Base-by-base conservation (phyloP, 2,113 vertebrate species). In the Pachyramphus minor region DNA sequence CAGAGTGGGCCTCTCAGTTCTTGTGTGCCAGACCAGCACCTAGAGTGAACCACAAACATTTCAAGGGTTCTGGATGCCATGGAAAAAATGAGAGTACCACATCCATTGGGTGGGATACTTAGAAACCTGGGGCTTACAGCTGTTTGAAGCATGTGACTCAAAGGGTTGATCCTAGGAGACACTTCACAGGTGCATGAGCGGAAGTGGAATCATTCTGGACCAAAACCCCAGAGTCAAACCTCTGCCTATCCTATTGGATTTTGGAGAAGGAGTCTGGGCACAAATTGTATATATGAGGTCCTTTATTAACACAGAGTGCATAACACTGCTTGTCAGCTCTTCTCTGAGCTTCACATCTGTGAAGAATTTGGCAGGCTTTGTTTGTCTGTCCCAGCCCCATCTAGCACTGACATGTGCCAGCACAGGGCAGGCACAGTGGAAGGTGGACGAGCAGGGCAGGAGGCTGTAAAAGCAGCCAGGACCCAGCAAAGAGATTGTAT, bases 1-100 rank as follows among this genome's bases (percentile, higher is more conserved):
- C 52, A 99, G 97, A 56, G 98, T 97, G 56, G 99, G 99, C 81
- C 98, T 98, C 95, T 99, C 98, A 27, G 99, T 99, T 78, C 98
- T 98, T 20, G 99, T 99, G 96, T 99, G 99, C 99, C 99, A 99
- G 52, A 99, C 99, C 97, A 99, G 98, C 87, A 99, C 96, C 99
- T 99, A 97, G 31, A 80, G 62, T 59, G 77, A 96, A 96, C 50
- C 28, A 93, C 9, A 52, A 55, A 87, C 47, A 92, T 56, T 75
- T 86, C 63, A 85, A 19, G 35, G 7, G 2, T 37, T 89, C 45
- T 66, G 63, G 63, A 66, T 75, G 71, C 56, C 37, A 62, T 20
- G 45, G 66, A 80, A 84, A 84, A 9, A 6, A 15, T 0, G 1
- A 75, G 12, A 76, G 33, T 28, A 63, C 12, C 28, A 1, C n/a